Percentiles rank a stretch among this genome's conserved stretches.
Evolutionary conservation across 2,113 vertebrate species (phyloP).

Genomic region (Lamprologus sp.): DNA sequence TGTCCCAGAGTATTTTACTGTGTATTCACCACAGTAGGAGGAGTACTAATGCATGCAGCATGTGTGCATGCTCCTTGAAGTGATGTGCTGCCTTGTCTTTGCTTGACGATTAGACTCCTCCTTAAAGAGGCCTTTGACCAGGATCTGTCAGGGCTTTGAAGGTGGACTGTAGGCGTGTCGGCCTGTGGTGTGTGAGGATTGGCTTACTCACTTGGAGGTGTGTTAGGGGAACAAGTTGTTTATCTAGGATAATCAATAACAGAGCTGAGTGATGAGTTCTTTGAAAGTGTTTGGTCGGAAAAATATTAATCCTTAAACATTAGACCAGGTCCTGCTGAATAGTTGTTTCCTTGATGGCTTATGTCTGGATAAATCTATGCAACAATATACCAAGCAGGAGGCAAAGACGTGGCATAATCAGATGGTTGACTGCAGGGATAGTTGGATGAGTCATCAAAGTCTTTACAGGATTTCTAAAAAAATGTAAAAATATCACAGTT

Average conservation of each 20-base stretch:
- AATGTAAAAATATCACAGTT: background rate
- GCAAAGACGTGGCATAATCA: background rate
- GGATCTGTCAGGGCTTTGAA: background rate
- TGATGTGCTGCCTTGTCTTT: background rate
- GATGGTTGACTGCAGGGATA: background rate
- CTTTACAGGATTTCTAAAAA: background rate
- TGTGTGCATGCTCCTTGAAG: background rate
- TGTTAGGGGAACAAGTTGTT: background rate
- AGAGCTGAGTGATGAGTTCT: background rate
- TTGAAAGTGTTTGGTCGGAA: background rate
- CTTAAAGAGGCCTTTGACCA: background rate
- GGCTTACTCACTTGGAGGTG: slow-evolving; percentile 28
- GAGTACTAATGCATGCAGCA: background rate
- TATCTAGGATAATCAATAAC: background rate
- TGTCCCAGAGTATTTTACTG: background rate
- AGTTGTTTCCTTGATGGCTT: background rate
- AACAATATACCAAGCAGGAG: background rate
- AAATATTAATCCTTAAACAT: background rate
- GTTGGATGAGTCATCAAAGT: background rate
- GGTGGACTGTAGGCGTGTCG: slow-evolving; percentile 15
- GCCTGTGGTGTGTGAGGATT: slow-evolving; percentile 35
- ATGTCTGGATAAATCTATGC: background rate
- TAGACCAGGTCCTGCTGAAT: background rate
- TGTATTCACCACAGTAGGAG: background rate
- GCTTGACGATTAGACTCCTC: slow-evolving; percentile 6